A percentile compares a stretch with the other conserved stretches of the same genome.
Conservation (phyloP, 2,113 vertebrate genomes). For the Pseudonaja textilis region DNA sequence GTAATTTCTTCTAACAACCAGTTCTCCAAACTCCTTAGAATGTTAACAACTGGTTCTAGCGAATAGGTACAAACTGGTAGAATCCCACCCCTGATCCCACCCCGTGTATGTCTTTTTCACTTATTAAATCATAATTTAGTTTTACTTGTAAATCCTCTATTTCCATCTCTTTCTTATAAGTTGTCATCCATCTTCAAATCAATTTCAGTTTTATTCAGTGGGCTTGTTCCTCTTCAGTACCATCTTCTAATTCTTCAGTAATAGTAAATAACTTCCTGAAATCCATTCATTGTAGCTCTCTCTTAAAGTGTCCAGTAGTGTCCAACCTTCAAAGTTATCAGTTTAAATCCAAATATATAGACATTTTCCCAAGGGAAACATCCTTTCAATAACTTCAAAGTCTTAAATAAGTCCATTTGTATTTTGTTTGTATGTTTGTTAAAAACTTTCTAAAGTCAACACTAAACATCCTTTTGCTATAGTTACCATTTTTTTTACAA, state of each 20-base stretch:
- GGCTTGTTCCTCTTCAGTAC: neutral
- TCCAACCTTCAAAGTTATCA: neutral
- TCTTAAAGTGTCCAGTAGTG: neutral
- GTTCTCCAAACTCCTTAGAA: too few relatives aligned
- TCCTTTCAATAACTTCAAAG: neutral
- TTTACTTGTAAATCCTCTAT: neutral
- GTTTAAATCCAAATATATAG: neutral
- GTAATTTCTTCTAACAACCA: too few relatives aligned
- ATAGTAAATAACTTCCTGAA: neutral
- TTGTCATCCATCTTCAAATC: neutral
- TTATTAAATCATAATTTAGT: neutral
- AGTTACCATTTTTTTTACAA: neutral
- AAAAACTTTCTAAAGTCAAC: neutral
- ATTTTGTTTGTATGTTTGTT: neutral
- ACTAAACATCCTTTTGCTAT: neutral
- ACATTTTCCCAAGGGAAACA: neutral
- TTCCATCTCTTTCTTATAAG: neutral
- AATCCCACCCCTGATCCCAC: too few relatives aligned
- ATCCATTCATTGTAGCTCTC: neutral
- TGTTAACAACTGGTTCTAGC: too few relatives aligned
- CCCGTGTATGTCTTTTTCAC: neutral
- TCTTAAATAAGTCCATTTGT: neutral
- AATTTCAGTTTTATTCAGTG: neutral
- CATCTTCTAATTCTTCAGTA: neutral
- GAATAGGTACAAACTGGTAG: too few relatives aligned